phyloP scores from a whole-genome alignment of 2,888 invertebrate genomes.

The Eilema griseolum region DNA sequence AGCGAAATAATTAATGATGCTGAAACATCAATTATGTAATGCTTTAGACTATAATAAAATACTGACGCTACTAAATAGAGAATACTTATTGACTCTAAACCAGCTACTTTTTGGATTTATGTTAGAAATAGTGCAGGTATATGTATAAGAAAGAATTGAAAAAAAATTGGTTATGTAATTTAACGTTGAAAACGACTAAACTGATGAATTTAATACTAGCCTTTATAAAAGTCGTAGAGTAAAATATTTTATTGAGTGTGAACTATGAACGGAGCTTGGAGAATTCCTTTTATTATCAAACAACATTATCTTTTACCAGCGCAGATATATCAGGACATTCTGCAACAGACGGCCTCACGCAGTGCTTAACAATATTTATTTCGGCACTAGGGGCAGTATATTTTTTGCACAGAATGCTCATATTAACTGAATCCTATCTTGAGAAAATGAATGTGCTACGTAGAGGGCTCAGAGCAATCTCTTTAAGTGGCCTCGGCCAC shows the following conservation, averaged over 20 bases:
- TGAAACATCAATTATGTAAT: not conserved
- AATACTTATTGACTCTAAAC: too few relatives aligned
- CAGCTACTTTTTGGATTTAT: not conserved
- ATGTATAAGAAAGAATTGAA: too few relatives aligned
- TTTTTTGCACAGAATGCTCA: conserved; percentile 71
- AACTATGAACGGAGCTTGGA: conserved; percentile 20
- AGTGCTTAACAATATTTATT: conserved; percentile 77
- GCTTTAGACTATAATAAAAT: not conserved
- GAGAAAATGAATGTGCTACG: conserved; percentile 65
- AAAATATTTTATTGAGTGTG: conserved; percentile 31
- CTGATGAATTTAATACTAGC: not conserved
- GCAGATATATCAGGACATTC: conserved; percentile 48
- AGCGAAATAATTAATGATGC: not conserved
- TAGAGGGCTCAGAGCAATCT: conserved; percentile 76
- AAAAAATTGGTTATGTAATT: not conserved
- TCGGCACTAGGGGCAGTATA: conserved; percentile 68
- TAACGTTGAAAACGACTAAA: conserved; percentile 5
- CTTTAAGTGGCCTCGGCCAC: conserved; percentile 73
- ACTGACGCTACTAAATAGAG: too few relatives aligned
- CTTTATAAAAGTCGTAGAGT: conserved; percentile 24
- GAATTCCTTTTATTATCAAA: conserved; percentile 39
- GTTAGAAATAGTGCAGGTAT: not conserved
- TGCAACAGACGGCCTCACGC: conserved; percentile 52
- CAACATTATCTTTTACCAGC: conserved; percentile 43
- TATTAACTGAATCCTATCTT: conserved; percentile 76